Conservation (phyloP, 2,113 vertebrate genomes). For the Bubalus kerabau region DNA sequence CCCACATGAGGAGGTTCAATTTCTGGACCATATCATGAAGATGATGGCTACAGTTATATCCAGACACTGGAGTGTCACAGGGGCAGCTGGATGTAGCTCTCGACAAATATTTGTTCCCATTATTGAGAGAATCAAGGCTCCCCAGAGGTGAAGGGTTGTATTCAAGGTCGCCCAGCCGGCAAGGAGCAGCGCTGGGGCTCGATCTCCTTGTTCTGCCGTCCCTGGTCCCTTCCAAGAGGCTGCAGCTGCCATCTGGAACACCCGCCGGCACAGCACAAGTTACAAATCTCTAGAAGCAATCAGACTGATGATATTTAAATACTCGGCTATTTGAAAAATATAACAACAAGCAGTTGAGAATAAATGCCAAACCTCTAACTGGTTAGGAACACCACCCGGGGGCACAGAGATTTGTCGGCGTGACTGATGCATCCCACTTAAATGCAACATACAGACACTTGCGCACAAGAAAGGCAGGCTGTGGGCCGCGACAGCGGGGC, state of each 20-base stretch:
- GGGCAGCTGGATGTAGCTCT: background rate
- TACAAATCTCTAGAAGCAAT: background rate
- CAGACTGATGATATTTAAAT: constrained; percentile 41
- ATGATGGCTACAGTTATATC: background rate
- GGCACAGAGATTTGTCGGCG: constrained; percentile 15
- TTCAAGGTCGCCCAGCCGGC: background rate
- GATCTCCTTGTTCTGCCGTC: background rate
- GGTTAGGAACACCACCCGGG: constrained; percentile 33
- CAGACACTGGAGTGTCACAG: background rate
- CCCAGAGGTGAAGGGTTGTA: background rate
- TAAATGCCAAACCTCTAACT: constrained; percentile 55
- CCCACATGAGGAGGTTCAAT: rapidly evolving
- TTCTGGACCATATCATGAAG: background rate
- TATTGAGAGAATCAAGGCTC: background rate
- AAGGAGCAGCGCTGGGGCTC: background rate
- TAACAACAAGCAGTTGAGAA: constrained; percentile 41
- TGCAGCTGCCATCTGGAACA: background rate
- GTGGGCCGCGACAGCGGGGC: rapidly evolving
- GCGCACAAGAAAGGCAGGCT: background rate
- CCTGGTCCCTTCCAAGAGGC: background rate
- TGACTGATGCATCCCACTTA: constrained; percentile 24
- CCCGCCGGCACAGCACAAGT: background rate
- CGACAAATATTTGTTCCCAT: background rate
- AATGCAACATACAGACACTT: background rate
- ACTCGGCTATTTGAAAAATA: constrained; percentile 49